Conservation (phyloP, 2,888 invertebrate genomes). For the Dastarcus helophoroides region DNA sequence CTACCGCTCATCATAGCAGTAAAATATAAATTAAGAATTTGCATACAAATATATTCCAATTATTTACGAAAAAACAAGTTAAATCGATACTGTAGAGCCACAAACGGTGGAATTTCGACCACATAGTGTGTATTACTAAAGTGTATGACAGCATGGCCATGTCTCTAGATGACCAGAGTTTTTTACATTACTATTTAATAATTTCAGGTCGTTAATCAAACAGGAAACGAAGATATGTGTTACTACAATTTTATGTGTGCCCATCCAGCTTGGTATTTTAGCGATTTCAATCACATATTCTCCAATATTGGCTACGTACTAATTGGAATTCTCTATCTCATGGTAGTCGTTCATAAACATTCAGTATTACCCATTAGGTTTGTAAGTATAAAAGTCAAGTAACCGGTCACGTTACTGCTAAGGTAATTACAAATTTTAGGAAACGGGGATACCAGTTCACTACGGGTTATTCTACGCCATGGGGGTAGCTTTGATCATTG, state of each 20-base stretch:
- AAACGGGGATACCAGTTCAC: constrained; percentile 55
- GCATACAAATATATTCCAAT: too few relatives aligned
- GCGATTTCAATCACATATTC: constrained; percentile 78
- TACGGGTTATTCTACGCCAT: constrained; percentile 78
- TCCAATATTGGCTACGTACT: constrained; percentile 74
- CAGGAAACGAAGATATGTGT: constrained; percentile 78
- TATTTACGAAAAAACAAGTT: too few relatives aligned
- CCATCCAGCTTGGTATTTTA: constrained; percentile 59
- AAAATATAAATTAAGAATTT: too few relatives aligned
- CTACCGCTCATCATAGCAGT: too few relatives aligned
- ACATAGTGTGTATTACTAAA: too few relatives aligned
- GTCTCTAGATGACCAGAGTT: too few relatives aligned
- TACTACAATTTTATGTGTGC: constrained; percentile 85
- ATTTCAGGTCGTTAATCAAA: constrained; percentile 56
- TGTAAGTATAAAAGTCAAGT: constrained; percentile 25
- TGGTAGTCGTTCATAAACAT: constrained; percentile 51
- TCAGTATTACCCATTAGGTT: constrained; percentile 19
- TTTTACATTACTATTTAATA: too few relatives aligned
- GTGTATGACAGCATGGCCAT: too few relatives aligned
- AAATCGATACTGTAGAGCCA: too few relatives aligned
- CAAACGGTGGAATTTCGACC: too few relatives aligned
- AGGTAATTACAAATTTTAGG: constrained; percentile 5
- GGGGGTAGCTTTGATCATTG: constrained; percentile 75
- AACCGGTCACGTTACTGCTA: constrained; percentile 5
- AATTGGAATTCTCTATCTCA: constrained; percentile 65